Base-by-base conservation (phyloP, 2,113 vertebrate genomes). In the Zosterops japonicus region DNA sequence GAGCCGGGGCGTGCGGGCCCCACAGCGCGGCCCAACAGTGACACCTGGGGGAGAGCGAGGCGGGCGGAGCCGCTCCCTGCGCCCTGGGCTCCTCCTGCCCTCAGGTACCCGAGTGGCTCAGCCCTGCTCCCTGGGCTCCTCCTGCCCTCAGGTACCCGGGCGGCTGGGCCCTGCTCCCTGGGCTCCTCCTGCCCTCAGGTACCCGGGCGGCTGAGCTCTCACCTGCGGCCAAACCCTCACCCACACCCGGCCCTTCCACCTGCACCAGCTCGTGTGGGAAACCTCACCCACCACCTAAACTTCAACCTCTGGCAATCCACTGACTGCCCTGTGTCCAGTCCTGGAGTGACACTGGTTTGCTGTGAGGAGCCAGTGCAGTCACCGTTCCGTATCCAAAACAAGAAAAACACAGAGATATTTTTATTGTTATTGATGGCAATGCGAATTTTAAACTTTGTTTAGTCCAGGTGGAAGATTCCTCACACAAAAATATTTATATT, bases 1-100 rank as follows among this genome's bases (percentile, higher is more conserved):
- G 5, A 67, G 93, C 68, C 60, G 28, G 36, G 36, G 5, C 47
- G 10, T 14, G 35, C 1, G 89, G 42, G 28, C 9, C 81, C 24
- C 15, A 5, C 25, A 69, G 92, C 47, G 35, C 8, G 97, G 97
- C 75, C 95, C 97, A 96, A 98, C 97, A 98, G 97, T 97, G 98
- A 98, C 98, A 98, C 97, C 98, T 97, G 96, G 97, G 97, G 98
- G 98, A 98, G 84, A 96, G 84, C 68, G 60, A 87, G 90, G 67
- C 22, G 29, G 95, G 90, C 96, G 6, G 95, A 94, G 93, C 95
- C 59, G 90, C 93, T 33, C 13, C 27, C 8, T 28, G 5, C 28
- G 7, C 42, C 42, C 42, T 42, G 15, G 6, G 42, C 42, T 42
- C 42, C 42, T 21, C 8, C 31, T 15, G 14, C 28, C 65, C 87